phyloP scores from a whole-genome alignment of 2,797 vertebrate genomes.

The Percopsis omiscomaycus region DNA sequence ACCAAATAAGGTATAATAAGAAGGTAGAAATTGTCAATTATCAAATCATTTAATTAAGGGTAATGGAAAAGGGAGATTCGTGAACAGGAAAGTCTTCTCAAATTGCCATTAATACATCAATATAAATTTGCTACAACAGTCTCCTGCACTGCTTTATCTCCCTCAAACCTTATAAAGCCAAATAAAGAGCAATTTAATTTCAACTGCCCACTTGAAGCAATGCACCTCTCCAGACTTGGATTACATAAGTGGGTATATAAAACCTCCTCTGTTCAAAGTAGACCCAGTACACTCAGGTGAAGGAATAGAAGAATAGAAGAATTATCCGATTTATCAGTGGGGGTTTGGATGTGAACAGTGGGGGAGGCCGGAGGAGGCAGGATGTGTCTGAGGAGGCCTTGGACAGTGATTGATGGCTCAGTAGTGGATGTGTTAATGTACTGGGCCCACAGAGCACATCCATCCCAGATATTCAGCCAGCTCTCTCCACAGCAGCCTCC shows the following conservation, averaged over 20 bases:
- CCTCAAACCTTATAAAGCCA: neutral
- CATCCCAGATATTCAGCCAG: constrained; percentile 53
- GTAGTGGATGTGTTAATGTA: constrained; percentile 75
- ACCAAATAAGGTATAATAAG: no score
- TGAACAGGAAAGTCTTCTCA: no score
- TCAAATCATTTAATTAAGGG: no score
- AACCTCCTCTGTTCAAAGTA: constrained; percentile 31
- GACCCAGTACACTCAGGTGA: constrained; percentile 34
- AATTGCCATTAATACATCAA: no score
- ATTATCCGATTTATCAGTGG: constrained; percentile 66
- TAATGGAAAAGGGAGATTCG: no score
- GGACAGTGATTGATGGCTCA: constrained; percentile 78
- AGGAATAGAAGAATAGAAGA: constrained; percentile 45
- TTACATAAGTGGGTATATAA: constrained; percentile 20
- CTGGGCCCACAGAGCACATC: constrained; percentile 66
- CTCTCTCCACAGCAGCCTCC: constrained; percentile 30
- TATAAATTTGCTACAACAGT: no score
- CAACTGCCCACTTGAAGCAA: constrained; percentile 4
- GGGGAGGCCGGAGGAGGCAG: constrained; percentile 62
- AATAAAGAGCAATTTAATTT: neutral
- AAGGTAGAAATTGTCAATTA: no score
- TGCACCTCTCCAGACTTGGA: constrained; percentile 6
- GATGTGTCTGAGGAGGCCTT: constrained; percentile 61
- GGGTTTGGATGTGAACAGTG: constrained; percentile 52
- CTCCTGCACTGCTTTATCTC: neutral